Percentiles rank a stretch among this genome's conserved stretches.
phyloP scores from a whole-genome alignment of 1,140 invertebrate species.

The Aporrectodea caliginosa region DNA sequence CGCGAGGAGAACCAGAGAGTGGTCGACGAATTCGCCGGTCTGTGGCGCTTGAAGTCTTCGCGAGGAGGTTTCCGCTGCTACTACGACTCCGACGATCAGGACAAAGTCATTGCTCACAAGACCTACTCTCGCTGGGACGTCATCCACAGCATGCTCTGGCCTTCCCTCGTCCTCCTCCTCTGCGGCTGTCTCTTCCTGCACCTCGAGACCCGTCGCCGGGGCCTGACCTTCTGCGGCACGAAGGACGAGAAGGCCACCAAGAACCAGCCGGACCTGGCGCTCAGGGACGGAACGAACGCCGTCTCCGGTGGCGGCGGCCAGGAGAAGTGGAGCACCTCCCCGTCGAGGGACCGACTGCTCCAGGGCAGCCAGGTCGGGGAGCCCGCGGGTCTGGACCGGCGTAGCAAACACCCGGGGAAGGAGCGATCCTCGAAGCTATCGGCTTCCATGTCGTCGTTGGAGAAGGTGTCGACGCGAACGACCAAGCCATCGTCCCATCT shows the following conservation, averaged over 20 bases:
- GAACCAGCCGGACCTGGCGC: too few species aligned
- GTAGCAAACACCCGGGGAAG: background rate
- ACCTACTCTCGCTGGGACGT: constrained; percentile 27
- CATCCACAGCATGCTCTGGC: constrained; percentile 35
- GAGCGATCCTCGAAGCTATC: background rate
- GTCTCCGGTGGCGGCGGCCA: too few species aligned
- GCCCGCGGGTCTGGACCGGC: too few species aligned
- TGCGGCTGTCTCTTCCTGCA: constrained; percentile 29
- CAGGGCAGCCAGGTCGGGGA: background rate
- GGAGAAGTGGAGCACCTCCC: background rate
- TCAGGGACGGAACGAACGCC: background rate
- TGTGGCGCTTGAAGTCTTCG: constrained; percentile 5
- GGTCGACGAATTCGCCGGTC: constrained; percentile 15
- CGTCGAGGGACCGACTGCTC: background rate
- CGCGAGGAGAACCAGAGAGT: constrained; percentile 18
- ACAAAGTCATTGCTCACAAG: constrained; percentile 17
- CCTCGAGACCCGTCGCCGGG: constrained; percentile 26
- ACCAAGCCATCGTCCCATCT: too few species aligned
- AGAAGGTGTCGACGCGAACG: background rate
- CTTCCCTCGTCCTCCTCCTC: constrained; percentile 27
- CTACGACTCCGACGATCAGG: constrained; percentile 22
- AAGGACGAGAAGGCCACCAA: background rate
- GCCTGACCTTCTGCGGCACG: constrained; percentile 26
- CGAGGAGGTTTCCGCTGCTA: constrained; percentile 16
- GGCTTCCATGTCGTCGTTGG: background rate